Conservation (phyloP, 37 sponge, comb jelly and placozoan species). For the Chondrilla cf. caribensis region DNA sequence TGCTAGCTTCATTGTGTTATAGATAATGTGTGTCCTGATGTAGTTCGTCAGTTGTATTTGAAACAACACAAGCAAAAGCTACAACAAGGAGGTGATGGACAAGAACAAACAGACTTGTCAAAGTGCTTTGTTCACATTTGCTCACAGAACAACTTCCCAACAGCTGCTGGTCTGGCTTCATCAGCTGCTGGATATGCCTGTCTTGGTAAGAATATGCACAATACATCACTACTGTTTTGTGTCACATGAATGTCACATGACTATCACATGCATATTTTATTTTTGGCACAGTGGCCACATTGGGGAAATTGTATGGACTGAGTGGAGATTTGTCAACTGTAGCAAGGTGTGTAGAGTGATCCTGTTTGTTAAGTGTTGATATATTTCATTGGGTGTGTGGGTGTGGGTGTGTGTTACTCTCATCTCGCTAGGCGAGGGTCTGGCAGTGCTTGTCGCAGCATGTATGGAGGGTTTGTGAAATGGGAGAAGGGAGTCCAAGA, state of each 20-base stretch:
- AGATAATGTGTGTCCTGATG: too few species aligned
- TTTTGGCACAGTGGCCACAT: not conserved
- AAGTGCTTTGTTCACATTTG: slow-evolving; percentile 66
- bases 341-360: slow-evolving; percentile 56
- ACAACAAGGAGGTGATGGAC: not conserved
- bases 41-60: slow-evolving; percentile 1
- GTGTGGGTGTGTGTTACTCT: too few species aligned
- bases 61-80: not conserved
- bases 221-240: not conserved
- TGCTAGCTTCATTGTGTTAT: too few species aligned
- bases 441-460: slow-evolving; percentile 98
- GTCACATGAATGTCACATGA: not conserved
- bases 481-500: slow-evolving; percentile 83
- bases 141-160: slow-evolving; percentile 93
- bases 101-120: slow-evolving; percentile 21
- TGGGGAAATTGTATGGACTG: slow-evolving; percentile 42
- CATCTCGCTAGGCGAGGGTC: slow-evolving; percentile 75
- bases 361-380: too few species aligned
- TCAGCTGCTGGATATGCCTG: slow-evolving; percentile 99
- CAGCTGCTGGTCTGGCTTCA: slow-evolving; percentile 98
- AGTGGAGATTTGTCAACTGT: slow-evolving; percentile 76
- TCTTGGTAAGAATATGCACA: slow-evolving; percentile 45
- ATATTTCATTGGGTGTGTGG: too few species aligned
- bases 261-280: too few species aligned
- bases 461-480: slow-evolving; percentile 92